phyloP scores from a whole-genome alignment of 2,888 invertebrate species.

The Tenthredo livida region DNA sequence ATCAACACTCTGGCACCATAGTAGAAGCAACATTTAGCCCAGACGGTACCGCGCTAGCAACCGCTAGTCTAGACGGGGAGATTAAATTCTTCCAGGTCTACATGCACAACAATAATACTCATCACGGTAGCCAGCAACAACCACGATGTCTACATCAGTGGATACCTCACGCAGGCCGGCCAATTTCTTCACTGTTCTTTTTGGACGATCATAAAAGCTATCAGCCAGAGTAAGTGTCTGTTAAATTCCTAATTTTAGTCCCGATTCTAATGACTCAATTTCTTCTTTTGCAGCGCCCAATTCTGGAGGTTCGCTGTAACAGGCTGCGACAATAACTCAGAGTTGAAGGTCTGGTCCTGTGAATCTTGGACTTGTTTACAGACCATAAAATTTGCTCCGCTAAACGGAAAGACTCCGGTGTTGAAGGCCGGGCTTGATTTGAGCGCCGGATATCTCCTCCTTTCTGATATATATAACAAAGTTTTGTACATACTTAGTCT shows the following conservation, averaged over 20 bases:
- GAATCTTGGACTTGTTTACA: slow-evolving; percentile 97
- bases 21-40: slow-evolving; percentile 95
- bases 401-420: slow-evolving; percentile 78
- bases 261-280: slow-evolving; percentile 51
- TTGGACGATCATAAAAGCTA: slow-evolving; percentile 94
- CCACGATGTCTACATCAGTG: slow-evolving; percentile 94
- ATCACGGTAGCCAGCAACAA: slow-evolving; percentile 74
- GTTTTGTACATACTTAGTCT: slow-evolving; percentile 91
- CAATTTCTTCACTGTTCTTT: slow-evolving; percentile 94
- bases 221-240: slow-evolving; percentile 85
- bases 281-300: slow-evolving; percentile 80
- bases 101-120: slow-evolving; percentile 82
- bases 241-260: slow-evolving; percentile 36
- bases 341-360: slow-evolving; percentile 96
- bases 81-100: slow-evolving; percentile 96
- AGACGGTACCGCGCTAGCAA: slow-evolving; percentile 96
- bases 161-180: slow-evolving; percentile 94
- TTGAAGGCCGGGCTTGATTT: slow-evolving; percentile 91
- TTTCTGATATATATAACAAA: slow-evolving; percentile 92
- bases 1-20: slow-evolving; percentile 83
- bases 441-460: slow-evolving; percentile 90
- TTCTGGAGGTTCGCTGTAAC: slow-evolving; percentile 99
- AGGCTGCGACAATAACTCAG: slow-evolving; percentile 93
- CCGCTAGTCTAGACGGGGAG: slow-evolving; percentile 92
- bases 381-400: slow-evolving; percentile 86